Evolutionary conservation across 2,113 vertebrate genomes (phyloP), one percentile per base, ranked within the genome.

Genomic region (Martes martes): DNA sequence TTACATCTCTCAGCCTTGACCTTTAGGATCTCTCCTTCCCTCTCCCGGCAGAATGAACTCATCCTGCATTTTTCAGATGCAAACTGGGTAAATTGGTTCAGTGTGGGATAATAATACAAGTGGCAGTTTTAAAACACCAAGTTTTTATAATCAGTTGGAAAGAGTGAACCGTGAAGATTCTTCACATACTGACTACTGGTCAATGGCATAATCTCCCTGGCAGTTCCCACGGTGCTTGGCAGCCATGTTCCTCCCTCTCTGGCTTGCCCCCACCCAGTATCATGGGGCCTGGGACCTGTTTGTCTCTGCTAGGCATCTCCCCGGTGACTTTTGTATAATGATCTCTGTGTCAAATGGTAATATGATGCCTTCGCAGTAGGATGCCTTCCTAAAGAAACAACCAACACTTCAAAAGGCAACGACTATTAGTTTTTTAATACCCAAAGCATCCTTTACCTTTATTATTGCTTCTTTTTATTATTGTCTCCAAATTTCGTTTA

Each of bases 331-430:
- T 57, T 85, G 16, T 47, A 18, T 24, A 18, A 36, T 63, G 93
- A 13, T 55, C 19, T 97, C 50, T 78, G 65, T 83, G 79, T 97
- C 0, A 33, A 9, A 36, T 59, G n/a, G 57, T 33, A 50, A 69
- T 61, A 15, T 73, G 39, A 87, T 97, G 82, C 90, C 84, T 97
- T 98, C 96, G n/a, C 89, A 92, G 55, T 63, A 67, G 76, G 91
- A 96, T 91, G 26, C 87, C 81, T 67, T 45, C 76, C 94, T 96
- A 85, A 91, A 97, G 42, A 95, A 94, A 76, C 26, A 96, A 1
- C 1, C 28, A 81, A 92, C 86, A 81, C 42, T 96, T 95, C 80
- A n/a, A 71, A 95, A 97, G 69, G 9, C 36, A 52, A 36, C 4
- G 63, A 52, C 39, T 88, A 92, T 13, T 95, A 89, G 42, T 61